These are phyloP conservation scores for Ferdinandea cuprea DNA, from an alignment of 2,888 invertebrate genomes.

Conservation along the genomic window DNA sequence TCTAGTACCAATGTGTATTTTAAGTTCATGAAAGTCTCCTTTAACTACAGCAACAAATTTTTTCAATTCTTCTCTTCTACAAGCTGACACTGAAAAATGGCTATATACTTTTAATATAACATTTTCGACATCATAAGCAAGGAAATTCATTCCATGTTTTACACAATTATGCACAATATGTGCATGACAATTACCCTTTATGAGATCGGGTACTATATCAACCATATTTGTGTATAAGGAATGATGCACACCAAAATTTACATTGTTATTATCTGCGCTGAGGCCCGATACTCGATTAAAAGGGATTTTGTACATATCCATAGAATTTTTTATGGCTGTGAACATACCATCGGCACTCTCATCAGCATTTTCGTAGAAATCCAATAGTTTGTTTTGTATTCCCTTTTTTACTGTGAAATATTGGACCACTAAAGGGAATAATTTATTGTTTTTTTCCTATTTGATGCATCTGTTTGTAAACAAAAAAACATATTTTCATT, in stretches of 20 bases:
- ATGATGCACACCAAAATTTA: not conserved
- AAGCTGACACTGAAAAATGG: not conserved
- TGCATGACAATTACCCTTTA: slow-evolving; percentile 9
- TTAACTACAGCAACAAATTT: not conserved
- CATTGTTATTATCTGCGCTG: slow-evolving; percentile 27
- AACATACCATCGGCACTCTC: slow-evolving; percentile 45
- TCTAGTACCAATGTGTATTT: slow-evolving; percentile 13
- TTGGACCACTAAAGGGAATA: slow-evolving; percentile 48
- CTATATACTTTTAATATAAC: slow-evolving; percentile 1
- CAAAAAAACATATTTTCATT: slow-evolving; percentile 32
- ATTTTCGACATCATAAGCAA: not conserved
- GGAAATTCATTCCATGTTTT: slow-evolving; percentile 38
- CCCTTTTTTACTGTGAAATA: slow-evolving; percentile 27
- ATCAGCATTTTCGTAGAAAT: slow-evolving; percentile 48
- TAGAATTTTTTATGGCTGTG: slow-evolving; percentile 32
- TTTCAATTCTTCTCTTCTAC: not conserved
- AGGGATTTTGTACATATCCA: slow-evolving; percentile 25
- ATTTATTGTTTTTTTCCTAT: slow-evolving; percentile 38
- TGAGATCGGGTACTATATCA: slow-evolving; percentile 20
- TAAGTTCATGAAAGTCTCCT: slow-evolving; percentile 6
- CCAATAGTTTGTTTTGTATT: slow-evolving; percentile 43
- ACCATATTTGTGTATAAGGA: not conserved
- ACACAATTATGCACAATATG: slow-evolving; percentile 38
- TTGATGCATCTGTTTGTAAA: slow-evolving; percentile 48
- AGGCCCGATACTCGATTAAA: slow-evolving; percentile 30